Conservation (phyloP, 2,888 invertebrate genomes). For the Boloria selene region DNA sequence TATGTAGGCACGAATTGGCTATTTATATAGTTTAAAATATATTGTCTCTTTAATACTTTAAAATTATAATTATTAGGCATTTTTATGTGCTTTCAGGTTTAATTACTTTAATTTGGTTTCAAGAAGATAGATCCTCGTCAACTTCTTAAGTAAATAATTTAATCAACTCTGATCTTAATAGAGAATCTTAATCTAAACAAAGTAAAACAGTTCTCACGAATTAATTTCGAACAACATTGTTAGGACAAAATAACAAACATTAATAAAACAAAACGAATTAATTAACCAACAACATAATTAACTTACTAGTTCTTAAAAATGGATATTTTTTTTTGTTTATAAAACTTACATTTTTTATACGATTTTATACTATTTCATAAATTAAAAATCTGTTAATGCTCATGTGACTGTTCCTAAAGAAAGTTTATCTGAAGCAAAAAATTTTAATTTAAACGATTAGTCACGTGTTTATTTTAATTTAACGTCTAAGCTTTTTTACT, state of each 20-base stretch:
- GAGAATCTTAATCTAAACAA: too few species aligned
- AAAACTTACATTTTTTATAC: slow-evolving; percentile 21
- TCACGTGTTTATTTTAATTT: neutral
- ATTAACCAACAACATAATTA: slow-evolving; percentile 25
- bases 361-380: slow-evolving; percentile 18
- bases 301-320: slow-evolving; percentile 27
- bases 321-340: neutral
- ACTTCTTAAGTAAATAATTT: too few species aligned
- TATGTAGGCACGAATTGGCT: too few species aligned
- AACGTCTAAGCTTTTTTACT: too few species aligned
- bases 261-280: slow-evolving; percentile 38
- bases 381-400: slow-evolving; percentile 26
- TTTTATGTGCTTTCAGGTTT: too few species aligned
- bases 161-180: too few species aligned
- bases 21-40: too few species aligned
- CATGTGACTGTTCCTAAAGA: slow-evolving; percentile 20
- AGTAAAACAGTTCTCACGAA: slow-evolving; percentile 42
- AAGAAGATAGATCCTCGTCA: too few species aligned
- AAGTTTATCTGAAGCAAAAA: slow-evolving; percentile 7
- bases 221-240: slow-evolving; percentile 40
- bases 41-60: too few species aligned
- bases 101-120: too few species aligned
- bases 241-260: too few species aligned
- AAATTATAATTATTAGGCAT: too few species aligned
- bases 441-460: slow-evolving; percentile 11